Conservation (phyloP, 2,113 vertebrate genomes). For the Leucopternis melanops region DNA sequence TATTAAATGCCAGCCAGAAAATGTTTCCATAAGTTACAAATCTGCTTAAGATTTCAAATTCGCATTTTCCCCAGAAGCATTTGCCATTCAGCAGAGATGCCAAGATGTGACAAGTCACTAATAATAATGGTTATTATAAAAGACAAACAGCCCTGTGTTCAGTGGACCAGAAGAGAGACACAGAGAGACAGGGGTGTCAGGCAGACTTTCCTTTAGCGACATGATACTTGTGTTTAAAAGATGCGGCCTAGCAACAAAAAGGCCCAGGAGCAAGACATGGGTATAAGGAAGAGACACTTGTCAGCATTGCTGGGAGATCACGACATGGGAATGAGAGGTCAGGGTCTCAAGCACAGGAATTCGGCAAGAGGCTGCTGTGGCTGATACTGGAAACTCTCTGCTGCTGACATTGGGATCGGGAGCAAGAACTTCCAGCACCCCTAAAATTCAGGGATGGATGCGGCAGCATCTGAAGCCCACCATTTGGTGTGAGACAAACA, state of each 20-base stretch:
- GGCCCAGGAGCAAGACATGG: background rate
- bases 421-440: background rate
- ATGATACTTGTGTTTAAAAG: slow-evolving; percentile 16
- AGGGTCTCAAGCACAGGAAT: background rate
- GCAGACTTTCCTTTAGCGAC: background rate
- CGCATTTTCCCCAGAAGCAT: background rate
- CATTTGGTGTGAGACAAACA: background rate
- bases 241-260: slow-evolving; percentile 20
- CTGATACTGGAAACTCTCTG: background rate
- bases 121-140: background rate
- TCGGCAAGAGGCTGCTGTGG: background rate
- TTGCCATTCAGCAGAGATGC: background rate
- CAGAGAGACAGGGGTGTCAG: background rate
- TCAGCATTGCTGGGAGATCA: background rate
- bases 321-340: background rate
- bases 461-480: background rate
- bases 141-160: background rate
- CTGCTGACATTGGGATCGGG: background rate
- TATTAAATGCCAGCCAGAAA: slow-evolving; percentile 8
- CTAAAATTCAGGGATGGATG: background rate
- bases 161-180: background rate
- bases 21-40: background rate
- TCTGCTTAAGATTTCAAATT: background rate
- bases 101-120: background rate
- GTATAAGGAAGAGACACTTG: background rate